Conservation (phyloP, 2,113 vertebrate species). For the Neolamprologus toae region DNA sequence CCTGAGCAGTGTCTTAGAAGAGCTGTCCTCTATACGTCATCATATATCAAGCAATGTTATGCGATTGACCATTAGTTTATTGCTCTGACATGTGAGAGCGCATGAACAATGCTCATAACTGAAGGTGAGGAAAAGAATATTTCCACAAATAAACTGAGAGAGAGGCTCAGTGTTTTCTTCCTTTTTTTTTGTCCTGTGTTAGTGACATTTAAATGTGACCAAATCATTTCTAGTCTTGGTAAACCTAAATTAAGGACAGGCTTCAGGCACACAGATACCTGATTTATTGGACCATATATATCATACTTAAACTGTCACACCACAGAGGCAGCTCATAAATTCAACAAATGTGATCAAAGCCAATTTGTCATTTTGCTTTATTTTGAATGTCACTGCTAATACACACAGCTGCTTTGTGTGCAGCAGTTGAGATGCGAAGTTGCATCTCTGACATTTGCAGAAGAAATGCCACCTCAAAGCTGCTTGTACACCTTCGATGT, state of each 20-base stretch:
- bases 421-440: neutral
- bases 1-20: neutral
- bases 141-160: neutral
- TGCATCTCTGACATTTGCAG: conserved; percentile 54
- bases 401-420: neutral
- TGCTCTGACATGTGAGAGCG: conserved; percentile 20
- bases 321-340: neutral
- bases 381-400: conserved; percentile 20
- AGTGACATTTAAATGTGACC: neutral
- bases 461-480: conserved; percentile 33
- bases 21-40: neutral
- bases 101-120: neutral
- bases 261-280: neutral
- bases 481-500: neutral
- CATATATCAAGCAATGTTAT: neutral
- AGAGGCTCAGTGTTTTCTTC: neutral
- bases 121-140: neutral
- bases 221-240: neutral
- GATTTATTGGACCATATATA: neutral
- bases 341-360: neutral
- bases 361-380: neutral
- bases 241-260: neutral
- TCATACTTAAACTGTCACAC: neutral
- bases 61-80: conserved; percentile 36
- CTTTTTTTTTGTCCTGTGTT: neutral